phyloP scores from a whole-genome alignment of 2,797 vertebrate genomes.

The Gallinago stenura region DNA sequence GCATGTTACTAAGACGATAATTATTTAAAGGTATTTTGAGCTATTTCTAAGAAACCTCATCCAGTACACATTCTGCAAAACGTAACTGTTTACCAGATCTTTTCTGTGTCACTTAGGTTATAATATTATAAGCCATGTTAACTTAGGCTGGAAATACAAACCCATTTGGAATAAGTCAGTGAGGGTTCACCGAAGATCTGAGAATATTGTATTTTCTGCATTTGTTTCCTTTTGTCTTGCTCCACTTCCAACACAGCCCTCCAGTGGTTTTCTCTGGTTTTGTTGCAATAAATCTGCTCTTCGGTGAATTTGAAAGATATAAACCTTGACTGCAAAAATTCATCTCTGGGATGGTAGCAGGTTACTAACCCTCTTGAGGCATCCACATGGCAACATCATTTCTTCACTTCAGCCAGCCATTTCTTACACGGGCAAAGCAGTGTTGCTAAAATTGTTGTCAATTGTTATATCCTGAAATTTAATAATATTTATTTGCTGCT shows the following conservation, averaged over 20 bases:
- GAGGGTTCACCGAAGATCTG: background rate
- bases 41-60: background rate
- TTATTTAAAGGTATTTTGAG: background rate
- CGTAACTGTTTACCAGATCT: background rate
- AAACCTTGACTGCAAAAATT: slow-evolving; percentile 25
- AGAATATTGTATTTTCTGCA: background rate
- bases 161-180: background rate
- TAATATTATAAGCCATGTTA: background rate
- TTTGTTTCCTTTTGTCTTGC: slow-evolving; percentile 9
- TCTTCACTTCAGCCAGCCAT: background rate
- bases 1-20: background rate
- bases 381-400: background rate
- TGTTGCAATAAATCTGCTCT: slow-evolving; percentile 15
- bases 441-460: background rate
- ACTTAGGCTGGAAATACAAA: background rate
- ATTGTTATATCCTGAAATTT: background rate
- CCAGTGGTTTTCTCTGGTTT: slow-evolving; percentile 23
- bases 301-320: background rate
- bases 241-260: background rate
- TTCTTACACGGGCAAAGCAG: background rate
- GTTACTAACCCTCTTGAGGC: background rate
- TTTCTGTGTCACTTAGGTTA: background rate
- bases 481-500: background rate
- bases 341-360: background rate
- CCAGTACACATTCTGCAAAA: background rate